Evolutionary conservation across 2,113 vertebrate genomes (phyloP).

Genomic region (Camelus bactrianus): DNA sequence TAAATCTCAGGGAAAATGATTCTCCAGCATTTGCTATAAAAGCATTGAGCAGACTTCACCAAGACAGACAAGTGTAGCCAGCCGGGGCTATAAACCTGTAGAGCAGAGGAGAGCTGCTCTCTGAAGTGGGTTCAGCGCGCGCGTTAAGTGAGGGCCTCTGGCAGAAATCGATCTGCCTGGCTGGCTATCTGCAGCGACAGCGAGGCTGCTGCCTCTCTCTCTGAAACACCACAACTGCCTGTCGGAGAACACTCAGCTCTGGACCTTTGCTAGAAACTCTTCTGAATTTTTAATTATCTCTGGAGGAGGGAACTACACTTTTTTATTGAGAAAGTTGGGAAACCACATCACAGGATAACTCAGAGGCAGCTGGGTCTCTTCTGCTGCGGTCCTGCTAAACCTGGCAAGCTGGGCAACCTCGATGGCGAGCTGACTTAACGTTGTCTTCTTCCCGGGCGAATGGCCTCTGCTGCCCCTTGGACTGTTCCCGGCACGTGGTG

Average conservation of each 20-base stretch:
- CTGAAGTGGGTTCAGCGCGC: accelerated
- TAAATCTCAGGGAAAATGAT: background rate
- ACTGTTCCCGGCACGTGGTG: background rate
- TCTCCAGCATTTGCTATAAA: background rate
- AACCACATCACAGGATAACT: accelerated
- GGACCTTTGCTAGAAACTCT: background rate
- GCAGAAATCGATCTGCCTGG: accelerated
- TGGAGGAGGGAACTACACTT: background rate
- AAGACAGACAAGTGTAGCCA: accelerated
- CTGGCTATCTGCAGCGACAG: accelerated
- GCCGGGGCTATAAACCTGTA: accelerated
- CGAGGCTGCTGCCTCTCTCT: accelerated
- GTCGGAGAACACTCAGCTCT: accelerated
- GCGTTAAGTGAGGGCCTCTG: accelerated
- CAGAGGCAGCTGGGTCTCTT: accelerated
- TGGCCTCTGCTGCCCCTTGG: accelerated
- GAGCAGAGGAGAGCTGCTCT: background rate
- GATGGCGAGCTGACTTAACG: accelerated
- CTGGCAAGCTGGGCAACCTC: accelerated
- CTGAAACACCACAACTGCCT: background rate
- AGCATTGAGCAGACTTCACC: accelerated
- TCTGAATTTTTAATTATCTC: background rate
- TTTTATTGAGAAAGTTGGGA: accelerated
- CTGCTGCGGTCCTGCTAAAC: accelerated
- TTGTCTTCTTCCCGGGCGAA: too few species aligned